These are phyloP conservation scores for Pinctada fucata DNA, from an alignment of 2,888 invertebrate species.

Conservation along the genomic window DNA sequence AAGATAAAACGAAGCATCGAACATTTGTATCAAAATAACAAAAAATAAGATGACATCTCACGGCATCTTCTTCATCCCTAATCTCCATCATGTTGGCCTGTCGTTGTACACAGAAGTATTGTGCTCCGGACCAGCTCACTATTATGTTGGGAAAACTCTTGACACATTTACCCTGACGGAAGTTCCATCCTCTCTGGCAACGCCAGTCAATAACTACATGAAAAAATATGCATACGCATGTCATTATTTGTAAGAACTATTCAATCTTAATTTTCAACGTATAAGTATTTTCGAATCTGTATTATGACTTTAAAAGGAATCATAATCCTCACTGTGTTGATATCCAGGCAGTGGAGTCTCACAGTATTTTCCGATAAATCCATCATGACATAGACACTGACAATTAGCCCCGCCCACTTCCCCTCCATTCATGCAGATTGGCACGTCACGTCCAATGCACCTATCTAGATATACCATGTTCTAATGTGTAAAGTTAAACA, in stretches of 20 bases:
- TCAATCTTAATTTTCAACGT: too few relatives aligned
- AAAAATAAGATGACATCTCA: constrained; percentile 13
- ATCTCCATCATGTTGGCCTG: constrained; percentile 39
- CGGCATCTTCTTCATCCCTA: constrained; percentile 41
- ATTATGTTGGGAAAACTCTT: constrained; percentile 28
- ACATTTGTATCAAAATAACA: too few relatives aligned
- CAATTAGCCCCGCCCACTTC: constrained; percentile 50
- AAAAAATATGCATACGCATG: neutral
- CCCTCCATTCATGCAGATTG: constrained; percentile 52
- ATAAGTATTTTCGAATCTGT: too few relatives aligned
- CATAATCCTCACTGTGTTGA: constrained; percentile 45
- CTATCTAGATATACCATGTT: neutral
- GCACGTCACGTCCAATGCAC: neutral
- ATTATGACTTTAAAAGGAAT: too few relatives aligned
- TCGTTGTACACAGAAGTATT: constrained; percentile 31
- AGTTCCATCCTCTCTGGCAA: constrained; percentile 48
- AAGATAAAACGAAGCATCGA: too few relatives aligned
- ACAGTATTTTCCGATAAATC: constrained; percentile 51
- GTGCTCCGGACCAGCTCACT: constrained; percentile 26
- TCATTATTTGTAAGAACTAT: neutral
- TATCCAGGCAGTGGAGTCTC: constrained; percentile 49
- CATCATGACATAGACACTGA: constrained; percentile 53
- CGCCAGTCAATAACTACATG: constrained; percentile 49
- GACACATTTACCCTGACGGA: constrained; percentile 46
- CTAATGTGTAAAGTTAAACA: too few relatives aligned